A percentile compares a stretch with the other conserved stretches of the same genome.
These are phyloP conservation scores for Trileptium ribeirensis DNA, from an alignment of 2,888 invertebrate genomes.

Conservation along the genomic window DNA sequence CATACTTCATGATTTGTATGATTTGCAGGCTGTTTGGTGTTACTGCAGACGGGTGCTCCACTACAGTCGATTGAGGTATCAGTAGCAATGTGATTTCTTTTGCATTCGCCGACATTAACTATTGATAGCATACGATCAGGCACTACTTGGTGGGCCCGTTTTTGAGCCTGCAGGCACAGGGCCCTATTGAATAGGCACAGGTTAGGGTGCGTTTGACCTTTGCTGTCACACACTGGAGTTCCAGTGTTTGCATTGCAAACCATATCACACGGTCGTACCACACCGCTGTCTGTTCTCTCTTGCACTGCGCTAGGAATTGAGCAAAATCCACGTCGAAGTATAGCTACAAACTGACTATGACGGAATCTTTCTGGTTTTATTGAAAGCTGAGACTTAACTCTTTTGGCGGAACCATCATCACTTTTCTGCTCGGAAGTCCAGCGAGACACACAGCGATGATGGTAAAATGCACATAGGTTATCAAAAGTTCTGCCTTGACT, in stretches of 20 bases:
- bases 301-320: neutral
- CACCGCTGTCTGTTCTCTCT: neutral
- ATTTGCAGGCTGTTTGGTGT: too few relatives aligned
- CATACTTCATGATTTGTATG: neutral
- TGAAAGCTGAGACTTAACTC: neutral
- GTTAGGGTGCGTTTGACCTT: conserved; percentile 2
- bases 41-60: neutral
- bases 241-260: neutral
- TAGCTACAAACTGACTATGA: neutral
- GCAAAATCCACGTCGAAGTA: neutral
- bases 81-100: neutral
- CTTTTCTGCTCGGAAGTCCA: too few relatives aligned
- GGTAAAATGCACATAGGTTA: neutral
- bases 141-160: neutral
- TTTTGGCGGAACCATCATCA: neutral
- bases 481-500: neutral
- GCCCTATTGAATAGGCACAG: neutral
- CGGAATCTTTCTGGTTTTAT: neutral
- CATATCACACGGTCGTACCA: neutral
- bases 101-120: neutral
- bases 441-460: neutral
- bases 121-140: neutral
- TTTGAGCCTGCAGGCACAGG: neutral
- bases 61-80: neutral
- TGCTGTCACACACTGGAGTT: conserved; percentile 6